Evolutionary conservation across 2,888 invertebrate species (phyloP), one percentile per base, ranked within the genome.

Genomic region (Hydroisotoma schaefferi): DNA sequence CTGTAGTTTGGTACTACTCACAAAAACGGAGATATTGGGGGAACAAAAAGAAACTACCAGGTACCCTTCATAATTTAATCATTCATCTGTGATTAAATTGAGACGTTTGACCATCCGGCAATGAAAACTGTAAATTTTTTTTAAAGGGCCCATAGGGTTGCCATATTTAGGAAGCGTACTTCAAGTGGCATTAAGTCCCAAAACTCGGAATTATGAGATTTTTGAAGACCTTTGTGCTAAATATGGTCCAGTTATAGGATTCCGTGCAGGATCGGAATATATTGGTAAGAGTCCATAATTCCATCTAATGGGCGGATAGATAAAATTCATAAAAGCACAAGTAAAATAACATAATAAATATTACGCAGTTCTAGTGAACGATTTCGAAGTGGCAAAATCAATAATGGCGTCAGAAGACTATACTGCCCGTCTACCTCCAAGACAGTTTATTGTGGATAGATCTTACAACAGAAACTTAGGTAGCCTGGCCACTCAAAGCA

Each of bases 361-460:
- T 26, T 2, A 23, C 37, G 44, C 37, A 65, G 64, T 61, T 5
- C 38, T 59, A 12, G 25, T 62, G 2, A 47, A 61, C 22, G 61
- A 65, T 40, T 47, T 37, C 20, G 53, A 62, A 12, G 18, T 61
- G 22, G 53, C 59, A 2, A 53, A 47, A 28, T 51, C 56, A 12
- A 29, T 65, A 4, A 65, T 65, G 65, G 48, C 38, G n/a, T 49
- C 57, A 0, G 65, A 65, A 2, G 59, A 61, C 2, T 65, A 57
- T 53, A 23, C 27, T 38, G 54, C 62, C 25, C 44, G 65, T 37
- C 49, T 55, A 23, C 52, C 54, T 33, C 61, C 57, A 22, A 49
- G 56, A 27, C 47, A 55, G 12, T 58, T 59, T 10, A 52, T 61
- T 33, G 53, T 56, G 28, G 65, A 65, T 26, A 29, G 65, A 40